Percentiles rank a stretch among this genome's conserved stretches.
These are phyloP conservation scores for Callorhinus ursinus DNA, from an alignment of 2,113 vertebrate genomes.

Conservation along the genomic window DNA sequence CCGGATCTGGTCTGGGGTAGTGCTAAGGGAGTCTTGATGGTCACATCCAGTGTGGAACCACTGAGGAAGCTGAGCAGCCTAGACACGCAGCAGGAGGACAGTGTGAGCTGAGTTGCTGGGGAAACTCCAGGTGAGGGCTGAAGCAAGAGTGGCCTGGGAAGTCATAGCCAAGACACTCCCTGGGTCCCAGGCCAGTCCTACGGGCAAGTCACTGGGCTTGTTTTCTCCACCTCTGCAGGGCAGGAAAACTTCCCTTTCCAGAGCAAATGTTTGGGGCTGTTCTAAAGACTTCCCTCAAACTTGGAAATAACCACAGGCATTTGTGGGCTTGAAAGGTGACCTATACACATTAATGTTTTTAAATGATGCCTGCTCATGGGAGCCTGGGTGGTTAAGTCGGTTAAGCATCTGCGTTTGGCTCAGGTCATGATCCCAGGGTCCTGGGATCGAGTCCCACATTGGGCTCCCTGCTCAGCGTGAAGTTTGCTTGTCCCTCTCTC, in stretches of 20 bases:
- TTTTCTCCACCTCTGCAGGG: background rate
- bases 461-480: no score
- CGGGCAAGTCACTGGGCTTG: background rate
- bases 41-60: conserved; percentile 24
- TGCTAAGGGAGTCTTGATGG: background rate
- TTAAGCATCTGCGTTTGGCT: no score
- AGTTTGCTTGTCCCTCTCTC: no score
- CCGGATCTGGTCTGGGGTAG: conserved; percentile 41
- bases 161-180: no score
- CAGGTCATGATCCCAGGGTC: no score
- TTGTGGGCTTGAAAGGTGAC: background rate
- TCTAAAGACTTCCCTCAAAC: background rate
- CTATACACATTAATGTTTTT: background rate
- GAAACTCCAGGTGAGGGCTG: background rate
- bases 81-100: background rate
- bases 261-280: background rate
- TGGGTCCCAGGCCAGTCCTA: no score
- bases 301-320: background rate
- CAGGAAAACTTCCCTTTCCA: background rate
- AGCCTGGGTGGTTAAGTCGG: no score
- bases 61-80: conserved; percentile 69
- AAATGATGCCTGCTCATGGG: no score
- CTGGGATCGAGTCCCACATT: no score
- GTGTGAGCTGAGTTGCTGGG: background rate
- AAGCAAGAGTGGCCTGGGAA: background rate